Base-by-base conservation (phyloP, 2,888 invertebrate species). In the Leuctra nigra region DNA sequence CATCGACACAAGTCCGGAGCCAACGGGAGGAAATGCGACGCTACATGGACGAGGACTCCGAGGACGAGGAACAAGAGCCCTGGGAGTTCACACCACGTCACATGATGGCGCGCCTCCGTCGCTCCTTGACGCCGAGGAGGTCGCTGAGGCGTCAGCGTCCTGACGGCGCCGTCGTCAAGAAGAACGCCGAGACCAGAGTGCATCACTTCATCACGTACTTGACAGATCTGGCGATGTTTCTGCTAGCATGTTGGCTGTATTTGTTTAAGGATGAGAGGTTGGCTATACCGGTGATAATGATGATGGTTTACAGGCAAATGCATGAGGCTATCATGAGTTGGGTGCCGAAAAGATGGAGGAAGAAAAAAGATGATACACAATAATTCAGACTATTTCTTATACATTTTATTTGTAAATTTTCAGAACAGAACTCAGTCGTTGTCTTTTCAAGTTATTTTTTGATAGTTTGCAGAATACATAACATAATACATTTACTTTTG, bases 231-330 rank as follows among this genome's bases (percentile, higher is more conserved):
- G 83, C 85, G 39, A 77, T 91, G 65, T 79, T 91, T 59, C 63
- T 83, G 35, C 80, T 89, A 13, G 90, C 91, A 22, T 83, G 86
- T 69, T 91, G 89, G 82, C 77, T 90, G 33, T 91, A 89, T 71
- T 72, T 89, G 56, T 90, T 89, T 67, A 85, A 86, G 66, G 87
- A 87, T 67, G 87, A 88, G 68, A 76, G 85, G 62, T 76, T 88
- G 48, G 87, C 88, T n/a, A 77, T 91, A 63, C 91, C 91, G 29
- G 81, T 90, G 64, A 77, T 91, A 59, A 76, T 82, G 38, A 74
- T 91, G 2, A 81, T 90, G 70, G 81, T 88, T 48, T 91, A 87
- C 69, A 79, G 90, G 57, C 87, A 88, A 68, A 69, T 89, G 61
- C 81, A 84, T 67, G 82, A 84, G 67, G 83, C 83, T 56, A 69